Percentiles rank a stretch among this genome's conserved stretches.
phyloP scores from a whole-genome alignment of 2,888 invertebrate species.

The Incurvaria masculella region DNA sequence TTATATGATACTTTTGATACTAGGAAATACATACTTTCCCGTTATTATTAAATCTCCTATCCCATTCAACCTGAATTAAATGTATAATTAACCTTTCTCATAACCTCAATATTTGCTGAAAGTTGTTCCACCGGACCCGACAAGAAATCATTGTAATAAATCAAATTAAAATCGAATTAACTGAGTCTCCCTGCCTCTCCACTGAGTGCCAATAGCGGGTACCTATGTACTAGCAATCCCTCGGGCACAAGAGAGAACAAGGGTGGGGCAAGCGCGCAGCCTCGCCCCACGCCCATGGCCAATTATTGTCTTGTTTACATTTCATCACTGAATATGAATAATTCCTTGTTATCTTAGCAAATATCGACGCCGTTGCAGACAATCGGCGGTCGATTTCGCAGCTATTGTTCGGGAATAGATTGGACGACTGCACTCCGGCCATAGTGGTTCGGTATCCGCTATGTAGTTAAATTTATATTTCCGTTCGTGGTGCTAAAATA shows the following conservation, averaged over 20 bases:
- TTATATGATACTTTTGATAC: too few relatives aligned
- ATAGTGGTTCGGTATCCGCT: too few relatives aligned
- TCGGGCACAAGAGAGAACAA: neutral
- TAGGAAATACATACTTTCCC: too few relatives aligned
- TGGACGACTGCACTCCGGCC: too few relatives aligned
- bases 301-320: conserved; percentile 57
- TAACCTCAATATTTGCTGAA: neutral
- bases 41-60: too few relatives aligned
- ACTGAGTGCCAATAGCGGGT: too few relatives aligned
- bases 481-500: too few relatives aligned
- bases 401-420: too few relatives aligned
- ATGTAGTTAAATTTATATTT: too few relatives aligned
- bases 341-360: conserved; percentile 54
- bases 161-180: neutral
- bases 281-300: conserved; percentile 48
- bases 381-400: too few relatives aligned
- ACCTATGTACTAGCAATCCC: neutral
- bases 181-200: neutral
- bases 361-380: conserved; percentile 23
- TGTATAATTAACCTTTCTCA: neutral
- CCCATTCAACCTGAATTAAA: too few relatives aligned
- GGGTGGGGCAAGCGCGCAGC: neutral
- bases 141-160: neutral
- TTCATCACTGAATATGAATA: conserved; percentile 55
- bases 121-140: neutral